Evolutionary conservation across 1,140 invertebrate genomes (phyloP), one percentile per base, ranked within the genome.

Genomic region (Drosophila gunungcola): DNA sequence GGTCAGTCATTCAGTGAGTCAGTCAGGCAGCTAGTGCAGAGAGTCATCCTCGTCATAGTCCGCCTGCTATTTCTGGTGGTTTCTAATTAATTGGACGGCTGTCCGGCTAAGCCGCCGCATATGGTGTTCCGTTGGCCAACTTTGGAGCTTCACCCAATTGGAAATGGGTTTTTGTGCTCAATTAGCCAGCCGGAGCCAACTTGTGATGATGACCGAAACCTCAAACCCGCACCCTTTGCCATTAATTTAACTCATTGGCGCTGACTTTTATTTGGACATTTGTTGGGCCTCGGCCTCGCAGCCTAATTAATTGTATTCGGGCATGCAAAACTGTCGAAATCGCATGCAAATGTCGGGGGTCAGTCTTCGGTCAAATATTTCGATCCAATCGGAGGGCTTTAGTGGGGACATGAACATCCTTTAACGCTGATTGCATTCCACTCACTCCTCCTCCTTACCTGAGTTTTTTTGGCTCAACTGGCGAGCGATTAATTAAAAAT

Each of bases 31-130:
- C 16, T 21, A 21, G 16, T 21, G 1, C 38, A 12, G 39, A 63
- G 57, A 78, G 74, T 78, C 80, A 82, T 82, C 74, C 76, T 68
- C 69, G 74, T 84, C 82, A 74, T 81, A 72, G 73, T 73, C 73
- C 77, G 53, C 21, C 64, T 60, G 57, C 81, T 41, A 45, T 49
- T 67, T 73, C 62, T 61, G 69, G 69, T 65, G 73, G 82, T 81
- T 75, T 88, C 82, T 85, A 85, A 85, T 85, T 85, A 85, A 85
- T 85, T 85, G 82, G 83, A 60, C 83, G 82, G 82, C 78, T 69
- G 74, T 68, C 62, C 74, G 56, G 39, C 68, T 84, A 72, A 62
- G 56, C 70, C 58, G 77, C 48, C 79, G 65, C 80, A 81, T 81
- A 81, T 81, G 79, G 60, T 82, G 79, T 51, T 42, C 64, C 48